A percentile compares a stretch with the other conserved stretches of the same genome.
Conservation (phyloP, 2,888 invertebrate species). For the Campopleginae sp. region DNA sequence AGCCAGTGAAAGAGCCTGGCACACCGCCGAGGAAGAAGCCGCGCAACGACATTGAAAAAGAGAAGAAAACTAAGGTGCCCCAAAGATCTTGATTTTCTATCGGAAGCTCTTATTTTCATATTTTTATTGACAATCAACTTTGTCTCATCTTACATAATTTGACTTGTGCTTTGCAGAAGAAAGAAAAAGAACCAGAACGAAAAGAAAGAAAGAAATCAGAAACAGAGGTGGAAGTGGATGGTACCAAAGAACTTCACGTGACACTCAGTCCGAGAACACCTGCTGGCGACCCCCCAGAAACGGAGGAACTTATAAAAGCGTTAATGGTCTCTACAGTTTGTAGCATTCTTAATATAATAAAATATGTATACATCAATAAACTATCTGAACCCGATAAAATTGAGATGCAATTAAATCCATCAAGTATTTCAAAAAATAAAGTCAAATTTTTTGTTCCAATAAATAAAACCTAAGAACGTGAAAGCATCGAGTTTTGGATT, state of each 20-base stretch:
- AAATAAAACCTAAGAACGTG: not conserved
- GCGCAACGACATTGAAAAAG: conserved; percentile 82
- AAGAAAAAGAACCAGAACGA: conserved; percentile 81
- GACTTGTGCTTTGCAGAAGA: conserved; percentile 59
- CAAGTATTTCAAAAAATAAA: conserved; percentile 60
- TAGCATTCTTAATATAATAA: conserved; percentile 68
- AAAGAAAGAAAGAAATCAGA: conserved; percentile 85
- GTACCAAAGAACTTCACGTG: conserved; percentile 90
- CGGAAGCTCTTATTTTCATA: not conserved
- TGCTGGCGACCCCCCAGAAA: conserved; percentile 94
- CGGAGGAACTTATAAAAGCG: conserved; percentile 95
- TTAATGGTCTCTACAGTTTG: conserved; percentile 84
- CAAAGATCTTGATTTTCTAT: not conserved
- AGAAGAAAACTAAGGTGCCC: conserved; percentile 67
- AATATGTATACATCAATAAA: conserved; percentile 74
- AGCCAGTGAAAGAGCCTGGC: conserved; percentile 76
- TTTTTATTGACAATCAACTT: not conserved
- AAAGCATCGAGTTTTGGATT: not conserved
- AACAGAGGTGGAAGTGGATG: conserved; percentile 87
- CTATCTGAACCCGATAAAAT: conserved; percentile 36
- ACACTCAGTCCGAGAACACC: conserved; percentile 92
- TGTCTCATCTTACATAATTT: not conserved
- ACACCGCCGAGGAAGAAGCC: conserved; percentile 84
- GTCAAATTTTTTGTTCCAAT: conserved; percentile 8
- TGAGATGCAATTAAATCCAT: conserved; percentile 67